phyloP scores from a whole-genome alignment of 2,888 invertebrate genomes.

The Thera obeliscata region DNA sequence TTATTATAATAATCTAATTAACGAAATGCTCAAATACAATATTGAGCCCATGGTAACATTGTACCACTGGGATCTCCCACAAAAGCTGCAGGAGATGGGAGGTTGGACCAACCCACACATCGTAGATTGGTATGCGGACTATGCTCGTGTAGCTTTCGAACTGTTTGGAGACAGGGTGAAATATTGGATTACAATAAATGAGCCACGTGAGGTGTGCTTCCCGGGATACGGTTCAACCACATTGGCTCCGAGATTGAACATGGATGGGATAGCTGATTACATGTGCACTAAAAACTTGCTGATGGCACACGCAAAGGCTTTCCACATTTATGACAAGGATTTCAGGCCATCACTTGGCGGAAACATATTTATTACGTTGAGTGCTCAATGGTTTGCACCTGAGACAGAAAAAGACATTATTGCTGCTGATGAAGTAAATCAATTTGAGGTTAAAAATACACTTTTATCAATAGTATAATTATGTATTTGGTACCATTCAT shows the following conservation, averaged over 20 bases:
- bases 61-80: conserved; percentile 80
- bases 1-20: conserved; percentile 72
- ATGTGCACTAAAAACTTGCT: conserved; percentile 73
- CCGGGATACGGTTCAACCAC: conserved; percentile 66
- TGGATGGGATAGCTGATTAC: conserved; percentile 69
- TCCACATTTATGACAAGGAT: conserved; percentile 63
- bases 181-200: conserved; percentile 84
- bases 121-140: conserved; percentile 72
- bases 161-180: conserved; percentile 75
- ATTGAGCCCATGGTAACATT: conserved; percentile 85
- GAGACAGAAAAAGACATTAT: conserved; percentile 70
- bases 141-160: conserved; percentile 66
- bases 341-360: conserved; percentile 55
- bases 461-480: too few relatives aligned
- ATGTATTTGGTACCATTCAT: not conserved
- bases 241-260: conserved; percentile 56
- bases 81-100: conserved; percentile 57
- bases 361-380: conserved; percentile 26
- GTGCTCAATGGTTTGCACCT: conserved; percentile 67
- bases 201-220: conserved; percentile 66
- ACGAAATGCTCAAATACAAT: conserved; percentile 81
- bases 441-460: conserved; percentile 67
- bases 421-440: conserved; percentile 69
- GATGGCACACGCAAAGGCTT: conserved; percentile 79
- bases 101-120: conserved; percentile 77